Conservation (phyloP, 1,140 invertebrate genomes). For the Pogonognathellus flavescens region DNA sequence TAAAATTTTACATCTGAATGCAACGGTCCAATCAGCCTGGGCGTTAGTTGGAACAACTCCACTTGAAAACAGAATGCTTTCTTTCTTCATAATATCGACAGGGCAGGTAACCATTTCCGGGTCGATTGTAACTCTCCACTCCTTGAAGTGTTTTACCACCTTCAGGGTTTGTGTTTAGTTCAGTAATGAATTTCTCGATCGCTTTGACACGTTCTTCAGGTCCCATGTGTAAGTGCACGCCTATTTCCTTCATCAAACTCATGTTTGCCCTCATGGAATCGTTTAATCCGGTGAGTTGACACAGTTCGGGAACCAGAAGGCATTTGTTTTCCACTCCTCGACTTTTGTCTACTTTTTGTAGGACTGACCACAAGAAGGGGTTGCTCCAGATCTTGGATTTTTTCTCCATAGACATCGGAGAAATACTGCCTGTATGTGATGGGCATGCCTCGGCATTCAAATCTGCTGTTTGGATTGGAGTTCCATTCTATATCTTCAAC, state of each 20-base stretch:
- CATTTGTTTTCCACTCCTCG: slow-evolving; percentile 42
- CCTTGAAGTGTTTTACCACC: slow-evolving; percentile 72
- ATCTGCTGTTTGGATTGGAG: slow-evolving; percentile 78
- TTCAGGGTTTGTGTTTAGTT: slow-evolving; percentile 30
- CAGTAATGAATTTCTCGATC: slow-evolving; percentile 63
- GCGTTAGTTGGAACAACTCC: background rate
- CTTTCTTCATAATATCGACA: slow-evolving; percentile 78
- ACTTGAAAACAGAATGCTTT: slow-evolving; percentile 79
- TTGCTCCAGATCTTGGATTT: slow-evolving; percentile 72
- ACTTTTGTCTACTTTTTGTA: too few species aligned
- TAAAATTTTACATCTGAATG: slow-evolving; percentile 49
- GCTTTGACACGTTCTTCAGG: slow-evolving; percentile 69
- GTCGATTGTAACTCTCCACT: slow-evolving; percentile 86
- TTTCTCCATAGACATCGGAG: slow-evolving; percentile 76
- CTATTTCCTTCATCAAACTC: slow-evolving; percentile 55
- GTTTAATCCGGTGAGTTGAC: background rate
- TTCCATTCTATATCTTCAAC: slow-evolving; percentile 88
- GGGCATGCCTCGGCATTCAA: slow-evolving; percentile 75
- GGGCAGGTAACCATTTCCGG: slow-evolving; percentile 74
- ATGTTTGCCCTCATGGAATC: background rate
- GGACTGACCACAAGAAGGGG: slow-evolving; percentile 61
- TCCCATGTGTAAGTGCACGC: slow-evolving; percentile 69
- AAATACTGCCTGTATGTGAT: slow-evolving; percentile 87
- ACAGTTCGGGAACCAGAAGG: slow-evolving; percentile 1
- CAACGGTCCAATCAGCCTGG: slow-evolving; percentile 52